phyloP scores from a whole-genome alignment of 1,140 invertebrate species.

The Agrilus planipennis region DNA sequence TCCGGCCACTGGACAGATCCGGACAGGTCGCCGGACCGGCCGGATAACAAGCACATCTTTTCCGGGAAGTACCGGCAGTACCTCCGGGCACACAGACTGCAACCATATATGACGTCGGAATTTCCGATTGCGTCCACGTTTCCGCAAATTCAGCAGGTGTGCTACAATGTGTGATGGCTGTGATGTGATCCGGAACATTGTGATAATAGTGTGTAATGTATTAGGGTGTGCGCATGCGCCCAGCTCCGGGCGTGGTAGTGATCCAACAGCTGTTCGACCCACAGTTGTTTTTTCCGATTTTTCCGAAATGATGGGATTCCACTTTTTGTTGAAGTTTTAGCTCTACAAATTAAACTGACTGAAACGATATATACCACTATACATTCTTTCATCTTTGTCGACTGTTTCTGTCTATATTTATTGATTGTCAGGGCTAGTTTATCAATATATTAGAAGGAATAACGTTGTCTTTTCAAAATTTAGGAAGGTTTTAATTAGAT shows the following conservation, averaged over 20 bases:
- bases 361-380: no score
- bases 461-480: constrained; percentile 7
- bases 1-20: constrained; percentile 29
- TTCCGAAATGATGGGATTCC: no score
- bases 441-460: background rate
- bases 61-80: constrained; percentile 43
- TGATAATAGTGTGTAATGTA: constrained; percentile 33
- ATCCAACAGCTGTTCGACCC: constrained; percentile 26
- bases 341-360: no score
- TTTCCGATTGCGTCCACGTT: constrained; percentile 36
- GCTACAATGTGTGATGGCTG: constrained; percentile 44
- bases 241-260: constrained; percentile 32
- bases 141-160: constrained; percentile 42
- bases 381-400: constrained; percentile 3
- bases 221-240: constrained; percentile 22
- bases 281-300: constrained; percentile 14
- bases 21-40: constrained; percentile 28
- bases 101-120: constrained; percentile 39
- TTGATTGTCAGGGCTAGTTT: background rate
- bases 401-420: background rate
- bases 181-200: constrained; percentile 29
- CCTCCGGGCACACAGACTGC: constrained; percentile 39
- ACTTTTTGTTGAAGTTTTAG: constrained; percentile 5
- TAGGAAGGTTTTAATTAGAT: constrained; percentile 7
- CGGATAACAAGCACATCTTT: constrained; percentile 35